These are phyloP conservation scores for Ploceus nigricollis DNA, from an alignment of 2,113 vertebrate species.

Conservation along the genomic window DNA sequence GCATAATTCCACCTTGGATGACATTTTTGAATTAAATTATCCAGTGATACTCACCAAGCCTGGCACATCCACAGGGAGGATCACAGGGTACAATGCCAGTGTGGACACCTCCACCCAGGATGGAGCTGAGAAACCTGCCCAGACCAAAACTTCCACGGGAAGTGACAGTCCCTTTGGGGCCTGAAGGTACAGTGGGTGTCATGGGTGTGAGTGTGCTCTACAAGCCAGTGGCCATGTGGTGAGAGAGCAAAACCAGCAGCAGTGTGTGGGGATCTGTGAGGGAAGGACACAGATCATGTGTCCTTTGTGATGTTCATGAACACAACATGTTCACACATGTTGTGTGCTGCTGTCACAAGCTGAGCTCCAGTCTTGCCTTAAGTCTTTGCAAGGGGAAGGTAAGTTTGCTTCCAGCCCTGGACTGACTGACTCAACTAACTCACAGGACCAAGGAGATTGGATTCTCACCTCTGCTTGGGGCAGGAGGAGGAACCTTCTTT, in stretches of 20 bases:
- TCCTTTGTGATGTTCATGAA: too few species aligned
- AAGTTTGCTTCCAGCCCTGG: background rate
- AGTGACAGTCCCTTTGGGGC: background rate
- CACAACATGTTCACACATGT: too few species aligned
- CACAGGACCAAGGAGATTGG: background rate
- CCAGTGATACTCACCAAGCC: background rate
- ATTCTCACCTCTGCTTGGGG: background rate
- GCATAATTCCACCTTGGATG: background rate
- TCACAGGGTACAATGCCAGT: rapidly evolving
- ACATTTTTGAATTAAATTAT: background rate
- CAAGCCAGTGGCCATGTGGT: too few species aligned
- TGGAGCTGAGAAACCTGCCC: background rate
- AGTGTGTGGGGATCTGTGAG: background rate
- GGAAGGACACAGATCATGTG: too few species aligned
- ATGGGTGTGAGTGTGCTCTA: background rate
- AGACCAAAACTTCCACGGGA: background rate
- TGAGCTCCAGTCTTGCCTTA: background rate
- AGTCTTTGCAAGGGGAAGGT: background rate
- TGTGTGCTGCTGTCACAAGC: background rate
- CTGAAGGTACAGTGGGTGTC: background rate
- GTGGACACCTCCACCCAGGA: background rate
- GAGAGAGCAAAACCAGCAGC: background rate
- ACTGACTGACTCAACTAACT: background rate
- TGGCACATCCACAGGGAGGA: rapidly evolving
- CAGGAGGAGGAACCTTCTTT: background rate